Base-by-base conservation (phyloP, 2,797 vertebrate genomes). In the Enteromius paludinosus region DNA sequence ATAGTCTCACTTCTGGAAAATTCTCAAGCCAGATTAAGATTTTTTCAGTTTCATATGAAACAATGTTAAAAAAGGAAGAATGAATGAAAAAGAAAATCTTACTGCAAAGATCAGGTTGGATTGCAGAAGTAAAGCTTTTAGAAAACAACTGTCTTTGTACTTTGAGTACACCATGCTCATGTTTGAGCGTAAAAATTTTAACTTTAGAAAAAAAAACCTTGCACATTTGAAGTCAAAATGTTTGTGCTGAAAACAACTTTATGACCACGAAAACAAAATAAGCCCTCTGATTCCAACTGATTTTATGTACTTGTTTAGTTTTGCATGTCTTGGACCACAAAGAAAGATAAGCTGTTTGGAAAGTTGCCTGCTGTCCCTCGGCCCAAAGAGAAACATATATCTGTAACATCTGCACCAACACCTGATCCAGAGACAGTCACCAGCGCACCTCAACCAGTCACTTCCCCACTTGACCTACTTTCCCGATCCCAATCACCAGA, bases 301-400 rank as follows among this genome's bases (percentile, higher is more conserved):
- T 49, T 71, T 71, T 11, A 30, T 47, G 17, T 49, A 23, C 69
- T 49, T 30, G 47, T 49, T 71, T 70, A 47, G 45, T 70, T 71
- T 30, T 71, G 43, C 66, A 69, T 69, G 66, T 45, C 20, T 70
- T 70, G 41, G 41, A 28, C 23, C 41, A 70, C 41, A 47, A 70
- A 70, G 23, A 70, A 4, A 70, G 68, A 70, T 18, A 45, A 70
- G 68, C 41, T 15, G 14, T 28, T 45, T 70, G 23, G 14, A 28
- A 25, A 17, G 23, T 28, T 47, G n/a, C 66, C 66, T 45, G 66
- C 41, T 17, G n/a, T 70, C 14, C 23, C 23, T 70, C 14, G 8
- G 7, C 66, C 23, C 17, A 70, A 70, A 70, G n/a, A 69, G 14
- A 70, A 70, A 25, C 47, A 47, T 14, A 43, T 43, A 47, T 70